A percentile compares a stretch with the other conserved stretches of the same genome.
phyloP scores from a whole-genome alignment of 2,113 vertebrate genomes.

The Loxodonta africana region DNA sequence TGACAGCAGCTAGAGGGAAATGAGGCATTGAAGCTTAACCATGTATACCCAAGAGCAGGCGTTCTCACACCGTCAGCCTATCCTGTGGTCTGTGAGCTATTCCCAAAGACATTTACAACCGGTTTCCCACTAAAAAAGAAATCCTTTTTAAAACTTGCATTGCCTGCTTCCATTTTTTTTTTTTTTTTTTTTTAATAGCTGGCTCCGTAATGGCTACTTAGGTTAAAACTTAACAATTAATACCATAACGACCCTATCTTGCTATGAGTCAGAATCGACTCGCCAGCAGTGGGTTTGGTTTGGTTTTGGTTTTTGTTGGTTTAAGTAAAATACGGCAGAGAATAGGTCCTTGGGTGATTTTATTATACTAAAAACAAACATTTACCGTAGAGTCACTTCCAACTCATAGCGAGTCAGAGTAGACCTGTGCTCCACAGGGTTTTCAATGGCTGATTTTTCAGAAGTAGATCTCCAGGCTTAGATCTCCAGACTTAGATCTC shows the following conservation, averaged over 20 bases:
- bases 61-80: background rate
- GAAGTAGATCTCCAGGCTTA: too few relatives aligned
- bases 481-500: too few relatives aligned
- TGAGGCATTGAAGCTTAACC: background rate
- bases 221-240: background rate
- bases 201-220: background rate
- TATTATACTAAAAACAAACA: background rate
- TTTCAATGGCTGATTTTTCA: too few relatives aligned
- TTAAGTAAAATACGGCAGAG: background rate
- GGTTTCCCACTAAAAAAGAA: background rate
- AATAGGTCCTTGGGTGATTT: background rate
- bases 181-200: background rate
- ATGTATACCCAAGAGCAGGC: background rate
- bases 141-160: background rate
- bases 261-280: too few relatives aligned
- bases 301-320: background rate
- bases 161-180: background rate
- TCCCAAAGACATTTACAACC: background rate
- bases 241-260: too few relatives aligned
- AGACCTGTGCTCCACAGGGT: too few relatives aligned
- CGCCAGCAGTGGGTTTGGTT: too few relatives aligned
- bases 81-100: background rate
- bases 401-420: too few relatives aligned
- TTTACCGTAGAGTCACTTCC: too few relatives aligned
- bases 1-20: background rate